Conservation (phyloP, 1,140 invertebrate genomes). For the Laupala kohalensis region DNA sequence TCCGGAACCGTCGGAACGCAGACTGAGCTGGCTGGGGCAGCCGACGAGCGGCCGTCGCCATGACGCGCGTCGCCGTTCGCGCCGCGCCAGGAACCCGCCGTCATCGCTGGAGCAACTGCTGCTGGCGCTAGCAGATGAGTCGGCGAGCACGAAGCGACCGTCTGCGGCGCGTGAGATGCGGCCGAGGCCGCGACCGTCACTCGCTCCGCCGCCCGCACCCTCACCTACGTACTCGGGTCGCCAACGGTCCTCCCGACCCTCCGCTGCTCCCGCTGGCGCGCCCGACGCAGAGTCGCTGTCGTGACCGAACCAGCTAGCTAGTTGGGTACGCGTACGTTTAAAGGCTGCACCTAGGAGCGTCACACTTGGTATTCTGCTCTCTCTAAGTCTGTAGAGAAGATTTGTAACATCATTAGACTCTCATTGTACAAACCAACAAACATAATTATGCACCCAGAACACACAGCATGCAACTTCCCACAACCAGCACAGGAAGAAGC, state of each 20-base stretch:
- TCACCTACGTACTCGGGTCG: not conserved
- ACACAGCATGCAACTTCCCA: not conserved
- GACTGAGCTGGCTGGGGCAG: slow-evolving; percentile 47
- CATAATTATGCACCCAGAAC: not conserved
- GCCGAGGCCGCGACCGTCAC: slow-evolving; percentile 26
- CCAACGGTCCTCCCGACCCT: slow-evolving; percentile 2
- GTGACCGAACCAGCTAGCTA: not conserved
- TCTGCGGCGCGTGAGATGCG: slow-evolving; percentile 57
- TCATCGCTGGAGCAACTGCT: slow-evolving; percentile 60
- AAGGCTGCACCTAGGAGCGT: slow-evolving; percentile 22
- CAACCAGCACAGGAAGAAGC: not conserved
- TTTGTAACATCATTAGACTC: not conserved
- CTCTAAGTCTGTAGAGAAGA: slow-evolving; percentile 57
- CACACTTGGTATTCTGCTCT: slow-evolving; percentile 88
- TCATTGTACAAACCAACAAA: not conserved
- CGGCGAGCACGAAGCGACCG: slow-evolving; percentile 55
- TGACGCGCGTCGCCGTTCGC: slow-evolving; percentile 38
- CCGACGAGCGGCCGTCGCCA: slow-evolving; percentile 51
- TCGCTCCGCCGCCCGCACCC: not conserved
- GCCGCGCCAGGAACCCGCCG: slow-evolving; percentile 53
- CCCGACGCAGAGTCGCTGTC: slow-evolving; percentile 14
- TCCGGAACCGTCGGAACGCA: slow-evolving; percentile 49
- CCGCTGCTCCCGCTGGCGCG: slow-evolving; percentile 3
- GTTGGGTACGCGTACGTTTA: slow-evolving; percentile 1
- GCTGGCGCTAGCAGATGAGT: slow-evolving; percentile 43